Percentiles rank a stretch among this genome's conserved stretches.
Conservation (phyloP, 2,797 vertebrate genomes). For the Tauraco hartlaubi region DNA sequence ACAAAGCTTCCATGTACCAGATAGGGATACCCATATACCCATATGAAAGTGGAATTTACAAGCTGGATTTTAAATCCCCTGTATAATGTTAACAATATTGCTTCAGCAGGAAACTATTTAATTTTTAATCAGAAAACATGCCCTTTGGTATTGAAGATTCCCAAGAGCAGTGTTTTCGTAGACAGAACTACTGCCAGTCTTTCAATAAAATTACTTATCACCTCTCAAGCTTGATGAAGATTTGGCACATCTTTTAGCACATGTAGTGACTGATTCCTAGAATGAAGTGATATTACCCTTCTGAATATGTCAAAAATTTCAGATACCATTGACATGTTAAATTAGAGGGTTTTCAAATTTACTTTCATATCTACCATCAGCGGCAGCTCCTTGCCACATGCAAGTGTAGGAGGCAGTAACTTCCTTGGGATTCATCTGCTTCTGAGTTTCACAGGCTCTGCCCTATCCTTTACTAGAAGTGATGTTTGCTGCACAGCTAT, state of each 20-base stretch:
- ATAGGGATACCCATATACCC: not conserved
- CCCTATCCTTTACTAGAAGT: not conserved
- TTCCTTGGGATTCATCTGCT: conserved; percentile 3
- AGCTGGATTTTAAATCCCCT: not conserved
- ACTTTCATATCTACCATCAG: not conserved
- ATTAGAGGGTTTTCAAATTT: not conserved
- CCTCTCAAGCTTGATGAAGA: not conserved
- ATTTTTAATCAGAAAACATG: not conserved
- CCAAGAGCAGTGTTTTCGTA: not conserved
- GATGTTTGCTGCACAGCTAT: not conserved
- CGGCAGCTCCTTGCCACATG: not conserved
- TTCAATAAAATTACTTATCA: conserved; percentile 7
- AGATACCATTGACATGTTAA: not conserved
- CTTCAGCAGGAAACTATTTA: not conserved
- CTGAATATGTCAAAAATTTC: not conserved
- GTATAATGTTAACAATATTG: not conserved
- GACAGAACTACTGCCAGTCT: not conserved
- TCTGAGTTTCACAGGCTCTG: not conserved
- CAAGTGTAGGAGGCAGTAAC: not conserved
- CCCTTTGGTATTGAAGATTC: not conserved
- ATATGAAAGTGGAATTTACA: not conserved
- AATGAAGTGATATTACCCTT: not conserved
- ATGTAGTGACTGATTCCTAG: not conserved
- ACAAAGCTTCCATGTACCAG: not conserved
- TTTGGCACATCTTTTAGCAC: conserved; percentile 6